Conservation (phyloP, 2,797 vertebrate genomes). For the Melanitta fusca region DNA sequence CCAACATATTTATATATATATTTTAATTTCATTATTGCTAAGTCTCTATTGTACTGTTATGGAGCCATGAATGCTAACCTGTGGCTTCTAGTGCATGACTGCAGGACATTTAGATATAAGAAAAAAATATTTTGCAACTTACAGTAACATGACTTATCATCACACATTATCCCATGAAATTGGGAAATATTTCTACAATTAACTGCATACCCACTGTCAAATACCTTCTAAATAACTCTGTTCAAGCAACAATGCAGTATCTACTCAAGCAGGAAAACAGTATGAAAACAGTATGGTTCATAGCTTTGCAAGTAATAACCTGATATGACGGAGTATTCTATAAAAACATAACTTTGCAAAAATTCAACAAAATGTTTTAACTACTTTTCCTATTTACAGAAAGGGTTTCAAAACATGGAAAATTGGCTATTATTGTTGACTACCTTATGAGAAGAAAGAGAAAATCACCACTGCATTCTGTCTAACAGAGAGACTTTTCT, state of each 20-base stretch:
- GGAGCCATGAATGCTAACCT: background rate
- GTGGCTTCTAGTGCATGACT: background rate
- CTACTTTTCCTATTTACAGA: background rate
- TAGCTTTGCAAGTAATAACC: slow-evolving; percentile 8
- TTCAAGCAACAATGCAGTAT: background rate
- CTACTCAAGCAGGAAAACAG: slow-evolving; percentile 10
- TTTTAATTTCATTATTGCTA: background rate
- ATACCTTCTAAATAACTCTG: background rate
- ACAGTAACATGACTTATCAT: background rate
- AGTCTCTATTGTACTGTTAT: background rate
- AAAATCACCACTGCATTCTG: background rate
- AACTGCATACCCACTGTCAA: background rate
- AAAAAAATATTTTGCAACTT: background rate
- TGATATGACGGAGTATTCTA: background rate
- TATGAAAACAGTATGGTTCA: background rate
- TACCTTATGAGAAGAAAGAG: background rate
- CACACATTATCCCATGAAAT: background rate
- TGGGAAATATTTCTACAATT: background rate
- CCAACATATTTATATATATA: background rate
- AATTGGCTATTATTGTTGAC: background rate
- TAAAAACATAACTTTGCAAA: background rate
- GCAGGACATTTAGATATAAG: background rate
- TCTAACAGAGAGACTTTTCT: background rate
- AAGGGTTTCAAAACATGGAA: background rate
- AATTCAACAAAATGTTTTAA: background rate